phyloP scores from a whole-genome alignment of 2,113 vertebrate species.

The Notothenia coriiceps region DNA sequence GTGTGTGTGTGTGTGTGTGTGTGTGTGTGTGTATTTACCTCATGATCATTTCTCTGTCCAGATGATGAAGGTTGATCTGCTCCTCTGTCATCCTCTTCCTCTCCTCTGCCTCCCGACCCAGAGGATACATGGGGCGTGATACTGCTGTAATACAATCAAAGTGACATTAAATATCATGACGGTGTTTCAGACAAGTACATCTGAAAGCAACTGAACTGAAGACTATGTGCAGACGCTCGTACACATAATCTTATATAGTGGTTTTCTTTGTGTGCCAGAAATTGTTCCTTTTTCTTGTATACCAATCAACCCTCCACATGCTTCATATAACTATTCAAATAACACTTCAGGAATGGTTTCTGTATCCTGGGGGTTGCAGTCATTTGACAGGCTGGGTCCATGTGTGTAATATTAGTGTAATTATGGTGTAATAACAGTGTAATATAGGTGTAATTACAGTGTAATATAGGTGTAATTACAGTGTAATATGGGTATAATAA shows the following conservation, averaged over 20 bases:
- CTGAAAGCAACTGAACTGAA: not conserved
- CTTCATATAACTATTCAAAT: not conserved
- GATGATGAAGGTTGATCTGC: slow-evolving; percentile 87
- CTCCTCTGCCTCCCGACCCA: slow-evolving; percentile 91
- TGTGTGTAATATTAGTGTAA: no score
- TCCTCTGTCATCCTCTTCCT: slow-evolving; percentile 90
- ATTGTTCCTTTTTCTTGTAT: not conserved
- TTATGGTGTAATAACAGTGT: no score
- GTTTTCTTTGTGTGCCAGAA: not conserved
- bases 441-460: no score
- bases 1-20: not conserved
- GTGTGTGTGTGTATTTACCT: slow-evolving; percentile 81
- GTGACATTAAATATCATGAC: not conserved
- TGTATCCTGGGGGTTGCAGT: no score
- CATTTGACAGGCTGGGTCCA: no score
- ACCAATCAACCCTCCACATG: not conserved
- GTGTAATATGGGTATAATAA: no score
- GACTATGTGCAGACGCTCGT: not conserved
- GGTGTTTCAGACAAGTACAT: not conserved
- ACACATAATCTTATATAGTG: not conserved
- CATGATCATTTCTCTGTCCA: slow-evolving; percentile 90
- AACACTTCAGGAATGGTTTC: not conserved
- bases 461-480: no score
- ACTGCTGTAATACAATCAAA: slow-evolving; percentile 73
- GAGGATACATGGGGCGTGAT: slow-evolving; percentile 84